A percentile compares a stretch with the other conserved stretches of the same genome.
These are phyloP conservation scores for Elanoides forficatus DNA, from an alignment of 2,113 vertebrate species.

Conservation along the genomic window DNA sequence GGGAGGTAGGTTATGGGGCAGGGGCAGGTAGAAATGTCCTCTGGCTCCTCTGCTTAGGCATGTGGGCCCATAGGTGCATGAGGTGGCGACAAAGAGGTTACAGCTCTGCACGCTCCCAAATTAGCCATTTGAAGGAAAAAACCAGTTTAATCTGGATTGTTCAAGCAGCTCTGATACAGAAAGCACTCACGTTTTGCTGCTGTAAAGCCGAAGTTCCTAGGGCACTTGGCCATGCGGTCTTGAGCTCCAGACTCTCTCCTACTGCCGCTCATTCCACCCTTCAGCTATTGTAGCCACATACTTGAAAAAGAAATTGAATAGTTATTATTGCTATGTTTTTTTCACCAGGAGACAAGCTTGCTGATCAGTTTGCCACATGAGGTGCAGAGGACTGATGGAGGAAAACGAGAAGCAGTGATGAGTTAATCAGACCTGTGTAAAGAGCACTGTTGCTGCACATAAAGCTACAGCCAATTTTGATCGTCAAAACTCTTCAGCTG, in stretches of 20 bases:
- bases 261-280: background rate
- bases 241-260: background rate
- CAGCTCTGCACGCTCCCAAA: rapidly evolving
- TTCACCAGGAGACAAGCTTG: background rate
- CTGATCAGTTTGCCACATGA: background rate
- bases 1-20: background rate
- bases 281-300: background rate
- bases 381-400: background rate
- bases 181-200: background rate
- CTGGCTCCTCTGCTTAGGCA: background rate
- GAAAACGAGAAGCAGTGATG: background rate
- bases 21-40: background rate
- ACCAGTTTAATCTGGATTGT: background rate
- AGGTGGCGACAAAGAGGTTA: background rate
- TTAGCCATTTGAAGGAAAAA: background rate
- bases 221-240: background rate
- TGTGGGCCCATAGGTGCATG: rapidly evolving
- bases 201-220: background rate
- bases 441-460: background rate
- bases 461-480: background rate
- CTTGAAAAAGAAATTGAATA: background rate
- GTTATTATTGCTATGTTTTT: background rate
- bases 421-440: background rate
- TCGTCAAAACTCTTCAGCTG: background rate
- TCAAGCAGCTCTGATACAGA: background rate